Conservation (phyloP, 2,113 vertebrate species). For the Anser brachyrhynchus region DNA sequence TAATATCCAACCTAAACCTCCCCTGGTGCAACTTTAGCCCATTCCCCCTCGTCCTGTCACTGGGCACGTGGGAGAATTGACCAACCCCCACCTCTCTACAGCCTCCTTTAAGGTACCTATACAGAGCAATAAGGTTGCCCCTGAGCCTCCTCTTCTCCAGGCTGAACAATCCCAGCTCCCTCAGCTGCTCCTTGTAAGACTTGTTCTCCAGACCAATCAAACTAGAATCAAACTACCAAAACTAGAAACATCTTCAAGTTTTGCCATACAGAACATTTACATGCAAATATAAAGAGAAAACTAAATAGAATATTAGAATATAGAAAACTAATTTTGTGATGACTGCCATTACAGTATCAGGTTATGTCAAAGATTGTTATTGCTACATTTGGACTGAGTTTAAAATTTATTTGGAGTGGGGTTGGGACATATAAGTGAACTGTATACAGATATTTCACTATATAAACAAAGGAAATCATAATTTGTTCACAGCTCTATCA, state of each 20-base stretch:
- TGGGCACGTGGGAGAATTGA: too few species aligned
- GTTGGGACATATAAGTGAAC: not conserved
- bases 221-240: not conserved
- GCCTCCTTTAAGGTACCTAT: too few species aligned
- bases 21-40: too few species aligned
- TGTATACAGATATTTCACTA: not conserved
- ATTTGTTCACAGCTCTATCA: not conserved
- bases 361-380: not conserved
- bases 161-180: too few species aligned
- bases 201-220: too few species aligned
- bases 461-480: not conserved
- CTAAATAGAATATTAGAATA: not conserved
- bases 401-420: not conserved
- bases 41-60: too few species aligned
- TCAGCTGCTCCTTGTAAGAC: too few species aligned
- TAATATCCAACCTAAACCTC: too few species aligned
- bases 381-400: not conserved
- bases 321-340: too few species aligned
- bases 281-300: not conserved
- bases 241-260: not conserved
- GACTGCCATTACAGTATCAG: not conserved
- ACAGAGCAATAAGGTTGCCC: too few species aligned
- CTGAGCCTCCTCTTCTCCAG: too few species aligned
- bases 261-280: not conserved
- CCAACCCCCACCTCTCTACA: too few species aligned